Conservation (phyloP, 2,888 invertebrate genomes). For the Elmis aenea region DNA sequence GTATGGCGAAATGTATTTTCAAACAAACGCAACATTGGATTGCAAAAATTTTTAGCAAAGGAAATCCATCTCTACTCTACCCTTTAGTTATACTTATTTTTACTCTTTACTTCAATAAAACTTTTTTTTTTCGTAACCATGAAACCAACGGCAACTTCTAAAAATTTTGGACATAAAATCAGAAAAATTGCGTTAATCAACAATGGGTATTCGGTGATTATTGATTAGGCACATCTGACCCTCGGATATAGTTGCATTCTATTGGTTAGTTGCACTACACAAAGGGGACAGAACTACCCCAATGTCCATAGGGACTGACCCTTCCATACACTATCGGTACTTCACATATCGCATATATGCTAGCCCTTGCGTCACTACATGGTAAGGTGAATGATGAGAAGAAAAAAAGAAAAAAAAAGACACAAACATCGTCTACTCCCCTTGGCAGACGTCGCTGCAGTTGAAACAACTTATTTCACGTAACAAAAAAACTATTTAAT, state of each 20-base stretch:
- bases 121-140: too few relatives aligned
- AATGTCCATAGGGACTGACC: slow-evolving; percentile 25
- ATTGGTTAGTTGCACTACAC: slow-evolving; percentile 19
- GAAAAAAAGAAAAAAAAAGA: too few relatives aligned
- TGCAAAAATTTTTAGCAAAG: too few relatives aligned
- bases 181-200: slow-evolving; percentile 2
- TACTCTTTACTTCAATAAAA: too few relatives aligned
- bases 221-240: slow-evolving; percentile 23
- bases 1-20: background rate
- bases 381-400: slow-evolving; percentile 6
- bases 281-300: slow-evolving; percentile 21
- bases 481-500: too few relatives aligned
- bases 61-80: too few relatives aligned
- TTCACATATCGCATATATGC: slow-evolving; percentile 16
- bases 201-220: slow-evolving; percentile 17
- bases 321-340: slow-evolving; percentile 17
- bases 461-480: too few relatives aligned
- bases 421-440: too few relatives aligned
- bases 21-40: background rate
- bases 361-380: slow-evolving; percentile 6
- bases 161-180: too few relatives aligned
- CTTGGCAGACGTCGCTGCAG: too few relatives aligned
- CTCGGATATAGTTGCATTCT: slow-evolving; percentile 18
- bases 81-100: too few relatives aligned
- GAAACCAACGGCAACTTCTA: too few relatives aligned